Evolutionary conservation across 1,140 invertebrate species (phyloP), one percentile per base, ranked within the genome.

Genomic region (Micrasema longulum): DNA sequence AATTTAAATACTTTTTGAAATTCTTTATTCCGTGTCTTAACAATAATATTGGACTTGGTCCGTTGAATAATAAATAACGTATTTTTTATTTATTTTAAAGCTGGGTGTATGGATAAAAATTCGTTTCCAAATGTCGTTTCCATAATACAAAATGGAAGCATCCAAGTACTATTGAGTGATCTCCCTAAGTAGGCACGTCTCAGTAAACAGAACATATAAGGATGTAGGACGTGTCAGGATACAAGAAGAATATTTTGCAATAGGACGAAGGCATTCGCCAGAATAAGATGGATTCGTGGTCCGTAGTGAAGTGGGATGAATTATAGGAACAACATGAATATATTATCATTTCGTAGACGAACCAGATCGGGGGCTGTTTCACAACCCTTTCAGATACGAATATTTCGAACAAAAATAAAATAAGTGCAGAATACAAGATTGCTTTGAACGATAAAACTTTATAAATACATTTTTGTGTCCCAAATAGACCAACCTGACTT

Each of bases 161-260:
- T 43, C 22, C 43, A 64, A 43, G 60, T 47, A 48, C 47, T 64
- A 64, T 64, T 64, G 41, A 47, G 60, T 64, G 60, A 64, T 64
- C 60, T 45, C 18, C 23, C 31, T 64, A 64, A 64, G 60, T 48
- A 64, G 26, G 60, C 60, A 64, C 60, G 60, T 64, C 14, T 22
- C 23, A 7, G 60, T 64, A 64, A 64, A 64, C 60, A 64, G 38
- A 64, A 64, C 60, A 23, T 47, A 23, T 38, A 64, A n/a, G 60
- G 60, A 31, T 23, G 26, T 3, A 22, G 7, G 18, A 64, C 60
- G 60, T 64, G 60, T 12, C 1, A 14, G 60, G 36, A 11, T 12
- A 5, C 11, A 14, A 7, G 36, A 12, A n/a, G 18, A 31, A 55
- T 53, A 52, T 55, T 23, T 31, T 4, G 26, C 26, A 31, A 7